These are phyloP conservation scores for Passerina amoena DNA, from an alignment of 2,113 vertebrate genomes.

Conservation along the genomic window DNA sequence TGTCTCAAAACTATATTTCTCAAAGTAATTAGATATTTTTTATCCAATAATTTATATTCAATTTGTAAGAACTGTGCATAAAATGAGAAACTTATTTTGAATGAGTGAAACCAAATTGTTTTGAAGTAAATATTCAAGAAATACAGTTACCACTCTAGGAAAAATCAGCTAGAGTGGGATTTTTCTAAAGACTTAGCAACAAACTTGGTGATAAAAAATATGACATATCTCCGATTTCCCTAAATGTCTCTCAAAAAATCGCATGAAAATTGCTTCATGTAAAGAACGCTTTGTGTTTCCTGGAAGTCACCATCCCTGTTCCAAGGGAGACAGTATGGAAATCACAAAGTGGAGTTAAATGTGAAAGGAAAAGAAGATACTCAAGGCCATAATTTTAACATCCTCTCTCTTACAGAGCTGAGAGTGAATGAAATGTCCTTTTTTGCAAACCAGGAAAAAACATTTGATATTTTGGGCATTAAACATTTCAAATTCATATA, in stretches of 20 bases:
- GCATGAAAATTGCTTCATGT: neutral
- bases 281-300: neutral
- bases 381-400: neutral
- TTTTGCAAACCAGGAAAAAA: neutral
- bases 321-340: neutral
- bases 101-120: constrained; percentile 2
- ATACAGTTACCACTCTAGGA: neutral
- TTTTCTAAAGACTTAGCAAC: neutral
- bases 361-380: neutral
- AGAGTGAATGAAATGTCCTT: neutral
- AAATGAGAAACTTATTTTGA: constrained; percentile 21
- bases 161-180: neutral
- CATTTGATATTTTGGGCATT: neutral
- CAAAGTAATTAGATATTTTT: constrained; percentile 15
- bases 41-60: neutral
- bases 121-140: constrained; percentile 8
- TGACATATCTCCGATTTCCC: neutral
- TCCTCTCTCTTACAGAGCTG: neutral
- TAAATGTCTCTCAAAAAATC: neutral
- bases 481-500: neutral
- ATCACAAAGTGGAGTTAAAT: neutral
- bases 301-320: neutral
- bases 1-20: neutral
- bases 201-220: neutral
- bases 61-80: neutral